A percentile compares a stretch with the other conserved stretches of the same genome.
Evolutionary conservation across 53 echinoderm and acorn worm genomes (phyloP).

Genomic region (Arbacia lixula): DNA sequence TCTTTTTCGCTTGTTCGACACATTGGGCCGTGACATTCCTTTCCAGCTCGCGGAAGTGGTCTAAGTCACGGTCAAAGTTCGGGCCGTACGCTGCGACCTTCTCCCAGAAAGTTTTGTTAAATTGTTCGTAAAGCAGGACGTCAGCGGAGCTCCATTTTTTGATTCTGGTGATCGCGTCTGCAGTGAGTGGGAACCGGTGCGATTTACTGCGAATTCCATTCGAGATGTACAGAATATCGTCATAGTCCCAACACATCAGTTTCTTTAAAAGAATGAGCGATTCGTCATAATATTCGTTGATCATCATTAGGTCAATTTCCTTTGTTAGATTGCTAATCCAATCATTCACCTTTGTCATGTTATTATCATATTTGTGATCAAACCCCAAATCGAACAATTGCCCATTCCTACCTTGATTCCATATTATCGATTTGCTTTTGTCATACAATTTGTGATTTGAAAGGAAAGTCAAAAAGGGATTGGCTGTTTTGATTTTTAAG

Average conservation of each 20-base stretch:
- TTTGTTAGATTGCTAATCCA: conserved; percentile 27
- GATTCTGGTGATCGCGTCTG: conserved; percentile 13
- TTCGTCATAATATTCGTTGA: conserved; percentile 65
- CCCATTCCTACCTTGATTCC: conserved; percentile 20
- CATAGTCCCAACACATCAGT: conserved; percentile 61
- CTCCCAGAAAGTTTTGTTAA: conserved; percentile 69
- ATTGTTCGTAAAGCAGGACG: conserved; percentile 56
- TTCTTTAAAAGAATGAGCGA: conserved; percentile 60
- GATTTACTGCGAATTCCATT: conserved; percentile 46
- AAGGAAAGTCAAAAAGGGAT: conserved; percentile 53
- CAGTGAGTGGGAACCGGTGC: conserved; percentile 33
- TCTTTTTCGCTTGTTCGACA: conserved; percentile 7
- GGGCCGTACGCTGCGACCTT: conserved; percentile 62
- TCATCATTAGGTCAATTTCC: conserved; percentile 58
- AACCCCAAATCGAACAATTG: conserved; percentile 62
- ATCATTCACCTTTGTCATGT: not conserved
- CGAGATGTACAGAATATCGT: conserved; percentile 60
- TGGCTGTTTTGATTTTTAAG: conserved; percentile 18
- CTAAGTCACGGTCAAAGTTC: conserved; percentile 49
- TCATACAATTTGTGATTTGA: conserved; percentile 18
- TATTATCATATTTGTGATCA: conserved; percentile 26
- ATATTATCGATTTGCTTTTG: not conserved
- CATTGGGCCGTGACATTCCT: conserved; percentile 32
- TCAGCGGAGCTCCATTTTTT: conserved; percentile 54
- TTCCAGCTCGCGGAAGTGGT: conserved; percentile 21